These are phyloP conservation scores for Hydropsyche tenuis DNA, from an alignment of 1,140 invertebrate genomes.

Conservation along the genomic window DNA sequence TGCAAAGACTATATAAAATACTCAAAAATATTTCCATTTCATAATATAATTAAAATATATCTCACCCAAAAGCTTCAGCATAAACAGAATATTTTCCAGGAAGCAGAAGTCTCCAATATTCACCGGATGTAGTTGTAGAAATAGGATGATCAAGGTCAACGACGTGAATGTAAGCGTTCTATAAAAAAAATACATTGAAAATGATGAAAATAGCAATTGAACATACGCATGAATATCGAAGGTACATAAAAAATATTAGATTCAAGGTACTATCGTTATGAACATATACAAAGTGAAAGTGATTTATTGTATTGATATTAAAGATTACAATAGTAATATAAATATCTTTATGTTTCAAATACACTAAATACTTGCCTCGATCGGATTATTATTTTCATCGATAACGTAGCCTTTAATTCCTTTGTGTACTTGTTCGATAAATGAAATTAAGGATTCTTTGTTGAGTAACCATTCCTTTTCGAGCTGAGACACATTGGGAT, in stretches of 20 bases:
- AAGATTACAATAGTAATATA: background rate
- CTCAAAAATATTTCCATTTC: background rate
- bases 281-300: slow-evolving; percentile 9
- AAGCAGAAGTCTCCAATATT: slow-evolving; percentile 86
- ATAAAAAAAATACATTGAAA: slow-evolving; percentile 35
- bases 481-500: slow-evolving; percentile 74
- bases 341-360: no score
- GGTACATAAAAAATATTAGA: background rate
- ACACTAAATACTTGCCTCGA: slow-evolving; percentile 52
- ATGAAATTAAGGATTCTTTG: slow-evolving; percentile 84
- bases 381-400: slow-evolving; percentile 55
- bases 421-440: slow-evolving; percentile 84
- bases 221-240: no score
- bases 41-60: slow-evolving; percentile 22
- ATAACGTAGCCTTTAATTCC: slow-evolving; percentile 77
- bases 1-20: no score
- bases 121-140: slow-evolving; percentile 75
- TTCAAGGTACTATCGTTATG: no score
- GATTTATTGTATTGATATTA: background rate
- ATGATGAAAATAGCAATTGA: no score
- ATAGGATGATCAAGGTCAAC: slow-evolving; percentile 73
- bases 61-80: slow-evolving; percentile 77
- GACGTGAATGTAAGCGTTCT: slow-evolving; percentile 77
- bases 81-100: slow-evolving; percentile 81
- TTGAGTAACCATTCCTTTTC: slow-evolving; percentile 86